phyloP scores from a whole-genome alignment of 2,797 vertebrate species.

The Babyrousa celebensis region DNA sequence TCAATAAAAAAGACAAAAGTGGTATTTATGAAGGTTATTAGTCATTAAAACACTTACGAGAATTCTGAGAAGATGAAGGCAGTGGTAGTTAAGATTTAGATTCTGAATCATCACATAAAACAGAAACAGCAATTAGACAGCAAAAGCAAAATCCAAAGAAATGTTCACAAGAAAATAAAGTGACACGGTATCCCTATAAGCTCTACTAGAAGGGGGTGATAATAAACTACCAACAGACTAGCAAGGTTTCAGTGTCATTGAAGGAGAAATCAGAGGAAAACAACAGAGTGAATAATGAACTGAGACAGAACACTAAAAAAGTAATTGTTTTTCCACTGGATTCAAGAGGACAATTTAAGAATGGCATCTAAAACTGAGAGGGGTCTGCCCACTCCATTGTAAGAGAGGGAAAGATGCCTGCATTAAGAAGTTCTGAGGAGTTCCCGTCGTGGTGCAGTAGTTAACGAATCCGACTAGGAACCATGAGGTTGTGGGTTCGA shows the following conservation, averaged over 20 bases:
- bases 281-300: not conserved
- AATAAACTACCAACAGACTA: not conserved
- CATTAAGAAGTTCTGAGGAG: not conserved
- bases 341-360: not conserved
- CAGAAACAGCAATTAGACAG: not conserved
- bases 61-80: not conserved
- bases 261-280: constrained; percentile 5
- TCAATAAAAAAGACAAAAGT: not conserved
- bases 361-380: not conserved
- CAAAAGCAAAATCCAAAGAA: not conserved
- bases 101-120: not conserved
- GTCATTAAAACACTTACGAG: constrained; percentile 23
- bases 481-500: too few species aligned
- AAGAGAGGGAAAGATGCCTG: not conserved
- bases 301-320: not conserved
- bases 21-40: not conserved
- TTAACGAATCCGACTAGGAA: too few species aligned
- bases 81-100: not conserved
- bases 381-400: not conserved
- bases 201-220: not conserved
- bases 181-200: not conserved
- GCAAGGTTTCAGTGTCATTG: not conserved
- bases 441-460: too few species aligned
- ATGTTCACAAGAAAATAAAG: constrained; percentile 11
- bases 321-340: not conserved